Conservation (phyloP, 2,797 vertebrate genomes). For the Pelodytes ibericus region DNA sequence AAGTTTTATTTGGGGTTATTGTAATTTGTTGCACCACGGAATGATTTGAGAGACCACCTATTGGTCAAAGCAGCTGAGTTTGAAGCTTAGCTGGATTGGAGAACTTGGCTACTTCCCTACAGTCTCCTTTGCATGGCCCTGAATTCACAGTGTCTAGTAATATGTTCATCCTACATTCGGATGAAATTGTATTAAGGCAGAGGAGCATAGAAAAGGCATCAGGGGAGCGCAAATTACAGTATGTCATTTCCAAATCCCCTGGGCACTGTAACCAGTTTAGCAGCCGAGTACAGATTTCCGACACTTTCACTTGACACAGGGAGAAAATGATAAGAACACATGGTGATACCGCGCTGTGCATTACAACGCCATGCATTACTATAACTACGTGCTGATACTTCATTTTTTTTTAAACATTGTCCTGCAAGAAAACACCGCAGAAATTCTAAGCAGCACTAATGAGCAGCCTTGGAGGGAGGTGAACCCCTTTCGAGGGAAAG, state of each 20-base stretch:
- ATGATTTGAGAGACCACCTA: too few relatives aligned
- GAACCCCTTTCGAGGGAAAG: too few relatives aligned
- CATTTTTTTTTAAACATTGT: background rate
- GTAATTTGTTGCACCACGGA: too few relatives aligned
- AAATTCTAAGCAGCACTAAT: background rate
- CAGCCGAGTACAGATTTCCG: conserved; percentile 19
- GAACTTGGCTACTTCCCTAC: background rate
- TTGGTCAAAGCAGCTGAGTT: too few relatives aligned
- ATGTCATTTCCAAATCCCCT: conserved; percentile 47
- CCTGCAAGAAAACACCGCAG: background rate
- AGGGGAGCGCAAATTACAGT: conserved; percentile 49
- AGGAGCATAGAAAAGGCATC: conserved; percentile 36
- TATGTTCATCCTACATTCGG: conserved; percentile 40
- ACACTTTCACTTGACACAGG: background rate
- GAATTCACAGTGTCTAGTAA: background rate
- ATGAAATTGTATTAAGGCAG: conserved; percentile 48
- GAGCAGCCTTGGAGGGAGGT: background rate
- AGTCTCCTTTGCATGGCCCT: background rate
- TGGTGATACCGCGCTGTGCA: background rate
- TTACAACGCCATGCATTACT: conserved; percentile 7
- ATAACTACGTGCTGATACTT: background rate
- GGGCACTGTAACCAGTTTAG: conserved; percentile 34
- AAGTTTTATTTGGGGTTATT: too few relatives aligned
- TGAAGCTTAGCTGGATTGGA: too few relatives aligned
- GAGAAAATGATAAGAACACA: background rate